These are phyloP conservation scores for Hiodon tergisus DNA, from an alignment of 2,113 vertebrate genomes.

Conservation along the genomic window DNA sequence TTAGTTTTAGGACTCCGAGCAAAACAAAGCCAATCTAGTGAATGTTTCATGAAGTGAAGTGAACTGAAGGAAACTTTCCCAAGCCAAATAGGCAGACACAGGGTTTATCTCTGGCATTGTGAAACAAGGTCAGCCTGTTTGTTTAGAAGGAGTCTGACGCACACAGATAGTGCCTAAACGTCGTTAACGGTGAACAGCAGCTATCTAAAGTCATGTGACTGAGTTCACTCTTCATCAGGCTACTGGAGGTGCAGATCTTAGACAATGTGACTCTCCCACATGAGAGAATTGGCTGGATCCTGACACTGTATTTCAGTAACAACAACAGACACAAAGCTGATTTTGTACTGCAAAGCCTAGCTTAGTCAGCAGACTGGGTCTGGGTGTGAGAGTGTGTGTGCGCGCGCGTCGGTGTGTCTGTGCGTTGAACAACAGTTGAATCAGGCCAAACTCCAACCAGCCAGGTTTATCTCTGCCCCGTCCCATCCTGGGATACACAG, in stretches of 20 bases:
- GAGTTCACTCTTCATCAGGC: no score
- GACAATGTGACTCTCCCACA: background rate
- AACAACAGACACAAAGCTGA: conserved; percentile 15
- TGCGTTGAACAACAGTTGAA: background rate
- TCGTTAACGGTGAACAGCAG: background rate
- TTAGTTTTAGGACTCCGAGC: background rate
- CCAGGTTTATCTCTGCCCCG: no score
- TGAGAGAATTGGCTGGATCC: background rate
- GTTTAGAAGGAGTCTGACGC: background rate
- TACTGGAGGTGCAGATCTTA: background rate
- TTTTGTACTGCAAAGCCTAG: background rate
- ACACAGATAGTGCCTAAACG: background rate
- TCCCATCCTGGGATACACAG: no score
- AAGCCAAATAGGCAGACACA: conserved; percentile 19
- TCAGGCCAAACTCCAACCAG: no score
- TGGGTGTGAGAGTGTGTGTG: conserved; percentile 20
- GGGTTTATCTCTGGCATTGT: conserved; percentile 32
- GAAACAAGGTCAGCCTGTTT: conserved; percentile 32
- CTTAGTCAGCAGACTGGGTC: conserved; percentile 17
- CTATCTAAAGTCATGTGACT: no score
- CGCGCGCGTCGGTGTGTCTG: background rate
- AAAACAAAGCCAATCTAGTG: conserved; percentile 1
- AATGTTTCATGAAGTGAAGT: conserved; percentile 8
- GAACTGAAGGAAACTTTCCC: background rate
- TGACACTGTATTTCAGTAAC: background rate